Conservation (phyloP, 2,113 vertebrate species). For the Hiodon alosoides region DNA sequence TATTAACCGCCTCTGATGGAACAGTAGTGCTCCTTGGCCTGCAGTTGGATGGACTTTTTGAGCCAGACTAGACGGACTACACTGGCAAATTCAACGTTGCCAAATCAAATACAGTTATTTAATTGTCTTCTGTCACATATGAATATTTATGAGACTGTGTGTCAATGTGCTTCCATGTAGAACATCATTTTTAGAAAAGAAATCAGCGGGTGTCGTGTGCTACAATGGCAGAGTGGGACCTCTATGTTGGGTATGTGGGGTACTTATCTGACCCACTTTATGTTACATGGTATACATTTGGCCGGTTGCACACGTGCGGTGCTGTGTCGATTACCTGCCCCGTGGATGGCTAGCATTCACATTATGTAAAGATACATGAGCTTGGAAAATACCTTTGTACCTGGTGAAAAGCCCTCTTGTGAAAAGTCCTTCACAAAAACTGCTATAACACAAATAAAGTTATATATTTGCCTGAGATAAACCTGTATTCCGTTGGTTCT, state of each 20-base stretch:
- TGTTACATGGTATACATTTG: neutral
- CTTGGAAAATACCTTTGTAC: neutral
- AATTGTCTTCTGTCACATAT: constrained; percentile 33
- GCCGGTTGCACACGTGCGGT: neutral
- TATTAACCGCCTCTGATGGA: constrained; percentile 86
- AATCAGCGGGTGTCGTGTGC: too few relatives aligned
- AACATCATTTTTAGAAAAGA: neutral
- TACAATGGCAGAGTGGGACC: too few relatives aligned
- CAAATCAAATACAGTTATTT: constrained; percentile 40
- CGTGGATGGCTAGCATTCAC: neutral
- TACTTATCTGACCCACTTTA: too few relatives aligned
- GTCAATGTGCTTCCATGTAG: constrained; percentile 2
- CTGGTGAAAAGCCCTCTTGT: neutral
- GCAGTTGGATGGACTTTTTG: constrained; percentile 50
- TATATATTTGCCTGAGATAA: too few relatives aligned
- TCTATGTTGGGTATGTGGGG: too few relatives aligned
- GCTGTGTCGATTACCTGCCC: neutral
- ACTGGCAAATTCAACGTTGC: constrained; percentile 44
- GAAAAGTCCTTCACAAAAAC: too few relatives aligned
- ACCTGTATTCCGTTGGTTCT: too few relatives aligned
- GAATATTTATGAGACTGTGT: neutral
- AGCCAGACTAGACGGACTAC: constrained; percentile 39
- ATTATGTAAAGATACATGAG: neutral
- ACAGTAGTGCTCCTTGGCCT: constrained; percentile 64
- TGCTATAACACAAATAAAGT: too few relatives aligned